A percentile compares a stretch with the other conserved stretches of the same genome.
Evolutionary conservation across 2,113 vertebrate species (phyloP).

Genomic region (Coturnix japonica): DNA sequence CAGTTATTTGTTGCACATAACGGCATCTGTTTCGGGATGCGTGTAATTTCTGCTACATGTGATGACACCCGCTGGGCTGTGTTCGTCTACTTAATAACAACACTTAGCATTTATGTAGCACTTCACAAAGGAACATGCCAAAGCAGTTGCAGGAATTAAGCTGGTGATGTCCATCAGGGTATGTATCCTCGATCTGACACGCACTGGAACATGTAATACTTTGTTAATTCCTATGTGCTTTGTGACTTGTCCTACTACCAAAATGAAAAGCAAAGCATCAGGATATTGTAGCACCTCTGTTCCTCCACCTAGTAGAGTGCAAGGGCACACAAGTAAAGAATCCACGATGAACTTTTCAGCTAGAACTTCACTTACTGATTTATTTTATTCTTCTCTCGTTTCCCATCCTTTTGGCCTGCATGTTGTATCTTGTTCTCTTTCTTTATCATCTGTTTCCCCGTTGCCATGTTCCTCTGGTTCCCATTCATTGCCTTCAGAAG

Average conservation of each 20-base stretch:
- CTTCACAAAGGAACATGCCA: background rate
- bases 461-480: background rate
- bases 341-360: background rate
- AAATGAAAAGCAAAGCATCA: background rate
- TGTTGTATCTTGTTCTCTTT: background rate
- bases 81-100: background rate
- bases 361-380: background rate
- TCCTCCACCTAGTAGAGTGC: background rate
- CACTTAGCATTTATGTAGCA: background rate
- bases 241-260: background rate
- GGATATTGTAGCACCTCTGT: slow-evolving; percentile 1
- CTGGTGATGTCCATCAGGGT: background rate
- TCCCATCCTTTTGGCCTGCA: background rate
- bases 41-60: background rate
- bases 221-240: background rate
- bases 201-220: background rate
- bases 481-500: background rate
- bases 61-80: background rate
- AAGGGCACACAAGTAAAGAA: background rate
- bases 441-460: background rate
- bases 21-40: background rate
- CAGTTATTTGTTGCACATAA: background rate
- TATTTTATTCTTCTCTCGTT: background rate
- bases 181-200: background rate
- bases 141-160: background rate